Evolutionary conservation across 2,797 vertebrate species (phyloP).

Genomic region (Sebastes wilsoni): DNA sequence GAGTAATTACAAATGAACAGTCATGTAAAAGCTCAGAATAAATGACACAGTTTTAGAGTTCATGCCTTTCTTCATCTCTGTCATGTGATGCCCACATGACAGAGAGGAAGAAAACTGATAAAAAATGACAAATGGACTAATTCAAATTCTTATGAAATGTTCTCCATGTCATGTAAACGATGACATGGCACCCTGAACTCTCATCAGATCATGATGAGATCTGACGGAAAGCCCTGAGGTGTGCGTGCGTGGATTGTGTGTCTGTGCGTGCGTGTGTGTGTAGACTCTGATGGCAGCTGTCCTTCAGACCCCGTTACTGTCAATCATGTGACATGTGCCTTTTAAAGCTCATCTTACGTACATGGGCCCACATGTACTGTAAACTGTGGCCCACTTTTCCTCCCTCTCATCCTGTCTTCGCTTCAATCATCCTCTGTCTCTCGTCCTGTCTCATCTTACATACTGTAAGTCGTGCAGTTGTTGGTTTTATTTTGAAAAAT

Average conservation of each 20-base stretch:
- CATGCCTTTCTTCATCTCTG: background rate
- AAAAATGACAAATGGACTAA: slow-evolving; percentile 4
- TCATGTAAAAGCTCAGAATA: background rate
- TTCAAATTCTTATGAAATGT: slow-evolving; percentile 6
- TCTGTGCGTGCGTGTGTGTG: background rate
- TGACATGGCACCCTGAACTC: slow-evolving; percentile 24
- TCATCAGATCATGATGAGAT: slow-evolving; percentile 13
- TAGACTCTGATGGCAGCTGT: slow-evolving; percentile 12
- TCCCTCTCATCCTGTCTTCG: background rate
- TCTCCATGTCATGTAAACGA: slow-evolving; percentile 10
- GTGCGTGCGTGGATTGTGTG: background rate
- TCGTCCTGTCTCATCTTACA: background rate
- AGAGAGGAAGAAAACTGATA: background rate
- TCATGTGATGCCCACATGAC: background rate
- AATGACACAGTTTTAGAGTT: background rate
- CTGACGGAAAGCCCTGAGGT: slow-evolving; percentile 18
- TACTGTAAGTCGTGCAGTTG: background rate
- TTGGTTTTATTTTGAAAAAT: slow-evolving; percentile 6
- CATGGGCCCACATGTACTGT: slow-evolving; percentile 13
- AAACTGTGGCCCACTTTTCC: slow-evolving; percentile 15
- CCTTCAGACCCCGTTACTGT: slow-evolving; percentile 49
- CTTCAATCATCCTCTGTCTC: background rate
- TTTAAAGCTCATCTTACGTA: slow-evolving; percentile 48
- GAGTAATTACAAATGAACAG: background rate
- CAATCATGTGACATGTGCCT: slow-evolving; percentile 48